Percentiles rank a stretch among this genome's conserved stretches.
Evolutionary conservation across 1,140 invertebrate genomes (phyloP).

Genomic region (Tribolium castaneum): DNA sequence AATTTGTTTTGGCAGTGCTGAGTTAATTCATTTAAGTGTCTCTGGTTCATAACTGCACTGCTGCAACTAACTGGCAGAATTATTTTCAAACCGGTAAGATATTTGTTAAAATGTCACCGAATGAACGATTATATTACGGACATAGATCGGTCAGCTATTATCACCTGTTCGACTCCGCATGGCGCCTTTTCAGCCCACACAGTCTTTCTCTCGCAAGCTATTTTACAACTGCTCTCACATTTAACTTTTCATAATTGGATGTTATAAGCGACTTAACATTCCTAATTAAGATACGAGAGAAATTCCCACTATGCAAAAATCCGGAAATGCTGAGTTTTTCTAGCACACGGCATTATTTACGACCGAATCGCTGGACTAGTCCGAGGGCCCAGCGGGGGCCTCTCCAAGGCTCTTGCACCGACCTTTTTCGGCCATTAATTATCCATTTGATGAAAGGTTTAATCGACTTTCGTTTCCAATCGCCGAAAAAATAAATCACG

Average conservation of each 20-base stretch:
- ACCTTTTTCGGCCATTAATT: not conserved
- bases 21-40: not conserved
- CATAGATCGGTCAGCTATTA: conserved; percentile 47
- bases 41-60: too few relatives aligned
- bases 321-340: conserved; percentile 15
- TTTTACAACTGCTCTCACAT: conserved; percentile 31
- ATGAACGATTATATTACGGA: conserved; percentile 45
- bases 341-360: not conserved
- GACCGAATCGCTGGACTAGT: not conserved
- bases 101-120: conserved; percentile 35
- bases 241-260: conserved; percentile 41
- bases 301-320: conserved; percentile 4
- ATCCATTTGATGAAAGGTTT: not conserved
- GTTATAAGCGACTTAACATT: conserved; percentile 35
- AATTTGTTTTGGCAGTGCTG: not conserved
- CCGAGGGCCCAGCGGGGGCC: not conserved
- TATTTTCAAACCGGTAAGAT: conserved; percentile 9
- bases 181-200: conserved; percentile 43
- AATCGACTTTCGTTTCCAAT: not conserved
- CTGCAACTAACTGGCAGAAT: not conserved
- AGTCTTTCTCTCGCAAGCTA: conserved; percentile 33
- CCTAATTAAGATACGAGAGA: conserved; percentile 27
- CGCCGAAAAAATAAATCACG: not conserved
- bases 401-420: not conserved
- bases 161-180: conserved; percentile 47